These are phyloP conservation scores for Thecocarcelia acutangulata DNA, from an alignment of 2,888 invertebrate genomes.

Conservation along the genomic window DNA sequence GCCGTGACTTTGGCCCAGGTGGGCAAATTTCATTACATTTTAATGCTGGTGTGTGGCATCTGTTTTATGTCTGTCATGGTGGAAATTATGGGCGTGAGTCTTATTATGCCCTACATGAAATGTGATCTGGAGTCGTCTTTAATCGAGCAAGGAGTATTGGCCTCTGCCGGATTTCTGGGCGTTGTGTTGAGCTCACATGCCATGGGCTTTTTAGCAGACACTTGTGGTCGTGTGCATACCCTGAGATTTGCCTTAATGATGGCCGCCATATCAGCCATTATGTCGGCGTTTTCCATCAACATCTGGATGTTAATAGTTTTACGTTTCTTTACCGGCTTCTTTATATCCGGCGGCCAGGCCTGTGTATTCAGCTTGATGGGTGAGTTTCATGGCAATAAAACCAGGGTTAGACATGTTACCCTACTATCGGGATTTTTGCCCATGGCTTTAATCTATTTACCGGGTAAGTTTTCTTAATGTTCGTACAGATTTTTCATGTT, in stretches of 20 bases:
- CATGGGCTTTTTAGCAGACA: conserved; percentile 91
- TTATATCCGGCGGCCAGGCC: conserved; percentile 82
- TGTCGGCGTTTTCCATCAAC: conserved; percentile 84
- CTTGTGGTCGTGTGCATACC: conserved; percentile 85
- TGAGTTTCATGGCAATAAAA: conserved; percentile 83
- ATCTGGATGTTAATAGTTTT: conserved; percentile 84
- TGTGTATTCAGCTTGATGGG: conserved; percentile 84
- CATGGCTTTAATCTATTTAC: conserved; percentile 83
- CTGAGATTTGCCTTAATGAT: conserved; percentile 83
- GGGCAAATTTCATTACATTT: conserved; percentile 84
- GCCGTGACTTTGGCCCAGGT: conserved; percentile 82
- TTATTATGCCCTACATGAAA: conserved; percentile 86
- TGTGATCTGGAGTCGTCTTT: conserved; percentile 86
- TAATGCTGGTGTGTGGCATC: conserved; percentile 84
- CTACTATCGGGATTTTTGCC: conserved; percentile 84
- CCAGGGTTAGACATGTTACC: conserved; percentile 83
- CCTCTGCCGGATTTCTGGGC: conserved; percentile 86
- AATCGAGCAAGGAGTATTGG: conserved; percentile 84
- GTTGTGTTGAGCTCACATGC: conserved; percentile 88
- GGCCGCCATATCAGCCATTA: conserved; percentile 83
- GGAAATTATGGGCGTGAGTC: conserved; percentile 86
- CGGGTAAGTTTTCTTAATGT: conserved; percentile 78
- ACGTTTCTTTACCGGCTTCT: conserved; percentile 86
- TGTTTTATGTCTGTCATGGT: conserved; percentile 86
- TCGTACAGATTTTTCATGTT: no score